These are phyloP conservation scores for Euschistus heros DNA, from an alignment of 1,140 invertebrate species.

Conservation along the genomic window DNA sequence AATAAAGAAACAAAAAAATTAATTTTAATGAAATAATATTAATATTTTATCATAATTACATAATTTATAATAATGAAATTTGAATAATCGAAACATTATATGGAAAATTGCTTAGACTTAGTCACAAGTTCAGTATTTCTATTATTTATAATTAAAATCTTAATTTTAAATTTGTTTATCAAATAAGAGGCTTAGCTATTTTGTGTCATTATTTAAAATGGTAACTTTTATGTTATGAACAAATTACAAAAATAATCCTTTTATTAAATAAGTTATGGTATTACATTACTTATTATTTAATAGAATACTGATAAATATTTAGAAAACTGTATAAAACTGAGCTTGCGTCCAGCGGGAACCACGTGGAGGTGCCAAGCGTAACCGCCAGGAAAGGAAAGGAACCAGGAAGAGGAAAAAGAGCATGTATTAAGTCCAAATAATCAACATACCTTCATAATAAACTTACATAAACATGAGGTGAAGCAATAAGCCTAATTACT, in stretches of 20 bases:
- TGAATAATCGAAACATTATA: not conserved
- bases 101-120: not conserved
- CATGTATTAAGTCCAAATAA: not conserved
- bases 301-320: no score
- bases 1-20: no score
- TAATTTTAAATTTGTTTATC: not conserved
- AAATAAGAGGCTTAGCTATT: not conserved
- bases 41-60: no score
- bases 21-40: no score
- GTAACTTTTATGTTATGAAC: no score
- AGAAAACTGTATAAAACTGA: not conserved
- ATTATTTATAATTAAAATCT: not conserved
- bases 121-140: not conserved
- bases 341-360: conserved; percentile 18
- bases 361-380: conserved; percentile 18
- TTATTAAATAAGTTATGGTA: no score
- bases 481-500: not conserved
- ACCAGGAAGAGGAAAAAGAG: not conserved
- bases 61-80: no score
- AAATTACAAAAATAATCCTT: no score
- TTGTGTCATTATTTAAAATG: no score
- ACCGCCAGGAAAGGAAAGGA: conserved; percentile 8
- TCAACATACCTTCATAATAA: not conserved
- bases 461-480: not conserved
- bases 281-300: no score